Conservation (phyloP, 2,888 invertebrate species). For the Chironomus tentans region DNA sequence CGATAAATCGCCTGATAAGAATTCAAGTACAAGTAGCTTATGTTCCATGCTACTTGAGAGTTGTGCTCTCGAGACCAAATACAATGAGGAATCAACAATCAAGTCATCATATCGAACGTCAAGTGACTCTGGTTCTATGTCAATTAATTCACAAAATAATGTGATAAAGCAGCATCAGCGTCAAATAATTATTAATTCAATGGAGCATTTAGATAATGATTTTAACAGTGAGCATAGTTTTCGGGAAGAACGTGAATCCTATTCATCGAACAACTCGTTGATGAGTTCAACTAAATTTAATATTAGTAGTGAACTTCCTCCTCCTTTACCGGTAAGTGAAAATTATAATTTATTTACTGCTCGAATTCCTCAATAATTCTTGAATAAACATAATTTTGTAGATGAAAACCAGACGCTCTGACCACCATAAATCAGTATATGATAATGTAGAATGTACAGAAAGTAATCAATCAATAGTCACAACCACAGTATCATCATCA, state of each 20-base stretch:
- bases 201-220: background rate
- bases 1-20: constrained; percentile 57
- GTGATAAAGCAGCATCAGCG: background rate
- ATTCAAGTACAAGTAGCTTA: constrained; percentile 68
- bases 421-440: constrained; percentile 57
- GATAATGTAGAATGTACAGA: constrained; percentile 53
- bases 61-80: background rate
- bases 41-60: constrained; percentile 56
- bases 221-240: too few relatives aligned
- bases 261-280: too few relatives aligned
- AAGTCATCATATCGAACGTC: constrained; percentile 37
- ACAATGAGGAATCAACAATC: too few relatives aligned
- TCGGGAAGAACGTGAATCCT: too few relatives aligned
- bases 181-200: background rate
- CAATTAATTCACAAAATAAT: constrained; percentile 45
- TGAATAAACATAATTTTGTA: background rate
- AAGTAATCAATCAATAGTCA: constrained; percentile 39
- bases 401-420: constrained; percentile 38
- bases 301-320: constrained; percentile 39
- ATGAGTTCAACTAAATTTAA: too few relatives aligned
- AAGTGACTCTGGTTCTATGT: constrained; percentile 50
- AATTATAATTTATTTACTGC: too few relatives aligned
- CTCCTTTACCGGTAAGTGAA: constrained; percentile 52
- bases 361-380: too few relatives aligned
- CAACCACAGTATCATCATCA: constrained; percentile 1